phyloP scores from a whole-genome alignment of 2,113 vertebrate genomes.

The Perca flavescens region DNA sequence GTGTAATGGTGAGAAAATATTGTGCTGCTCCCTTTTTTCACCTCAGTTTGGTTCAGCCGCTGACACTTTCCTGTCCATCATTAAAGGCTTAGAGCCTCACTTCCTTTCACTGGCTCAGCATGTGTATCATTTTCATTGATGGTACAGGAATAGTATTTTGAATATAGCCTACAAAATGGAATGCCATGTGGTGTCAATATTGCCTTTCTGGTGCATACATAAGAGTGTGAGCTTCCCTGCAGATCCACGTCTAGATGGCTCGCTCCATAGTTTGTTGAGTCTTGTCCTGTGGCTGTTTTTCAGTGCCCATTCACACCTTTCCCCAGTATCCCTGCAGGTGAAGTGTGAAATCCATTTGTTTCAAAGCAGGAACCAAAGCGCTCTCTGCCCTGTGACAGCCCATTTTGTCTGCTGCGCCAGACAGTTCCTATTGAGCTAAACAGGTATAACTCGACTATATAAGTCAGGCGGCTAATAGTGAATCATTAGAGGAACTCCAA shows the following conservation, averaged over 20 bases:
- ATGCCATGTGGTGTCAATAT: conserved; percentile 55
- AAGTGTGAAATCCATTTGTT: conserved; percentile 81
- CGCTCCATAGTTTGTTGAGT: conserved; percentile 49
- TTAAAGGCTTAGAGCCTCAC: conserved; percentile 35
- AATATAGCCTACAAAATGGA: conserved; percentile 57
- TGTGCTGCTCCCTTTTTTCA: conserved; percentile 38
- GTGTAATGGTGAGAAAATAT: conserved; percentile 54
- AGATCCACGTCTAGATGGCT: conserved; percentile 71
- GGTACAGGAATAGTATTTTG: conserved; percentile 54
- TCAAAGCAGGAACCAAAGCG: conserved; percentile 72
- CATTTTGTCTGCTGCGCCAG: conserved; percentile 65
- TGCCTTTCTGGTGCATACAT: conserved; percentile 41
- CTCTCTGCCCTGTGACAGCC: conserved; percentile 66
- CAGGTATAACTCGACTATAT: conserved; percentile 69
- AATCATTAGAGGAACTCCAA: conserved; percentile 69
- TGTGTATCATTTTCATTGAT: conserved; percentile 23
- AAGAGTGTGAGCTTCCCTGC: conserved; percentile 54
- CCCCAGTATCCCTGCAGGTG: conserved; percentile 67
- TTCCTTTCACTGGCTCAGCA: conserved; percentile 13
- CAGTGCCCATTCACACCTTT: conserved; percentile 76
- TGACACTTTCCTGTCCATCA: conserved; percentile 47
- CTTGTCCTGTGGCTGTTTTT: conserved; percentile 70
- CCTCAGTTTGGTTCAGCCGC: conserved; percentile 35
- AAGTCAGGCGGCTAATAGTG: conserved; percentile 72
- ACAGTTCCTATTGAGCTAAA: conserved; percentile 74